Base-by-base conservation (phyloP, 2,888 invertebrate genomes). In the Thecocarcelia acutangulata region DNA sequence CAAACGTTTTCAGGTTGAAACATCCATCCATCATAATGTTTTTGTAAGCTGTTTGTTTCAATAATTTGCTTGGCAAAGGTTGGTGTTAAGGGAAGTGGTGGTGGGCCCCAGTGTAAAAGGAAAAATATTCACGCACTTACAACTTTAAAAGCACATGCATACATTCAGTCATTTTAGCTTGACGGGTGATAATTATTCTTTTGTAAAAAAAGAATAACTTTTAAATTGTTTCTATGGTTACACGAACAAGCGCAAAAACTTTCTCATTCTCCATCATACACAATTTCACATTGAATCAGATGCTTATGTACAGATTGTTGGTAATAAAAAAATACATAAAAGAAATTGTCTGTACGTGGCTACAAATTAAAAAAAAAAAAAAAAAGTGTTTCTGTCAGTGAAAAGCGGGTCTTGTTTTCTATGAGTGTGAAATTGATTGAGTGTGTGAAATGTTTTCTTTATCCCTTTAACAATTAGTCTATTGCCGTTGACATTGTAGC, bases 141-240 rank as follows among this genome's bases (percentile, higher is more conserved):
- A 61, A 17, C 11, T 6, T 61, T 15, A 5, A 44, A 15, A 33
- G 28, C 33, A 46, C 12, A 46, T 12, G 54, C 40, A 37, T 12
- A 5, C 50, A 64, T 40, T 44, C 37, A 13, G 19, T 50, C 17
- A 44, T 68, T 24, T 15, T 44, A 59, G 15, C n/a, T 28, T 64
- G 84, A 73, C 83, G 83, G 83, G 83, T 84, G 83, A 84, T 84
- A 84, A 83, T 83, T 84, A 81, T 83, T 77, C 72, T 69, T 83
- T 72, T 80, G 50, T 33, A 37, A 33, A 24, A 42, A 64, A 24
- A 61, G 2, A 68, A n/a, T n/a, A 80, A 64, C 21, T 56, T 73
- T 74, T 48, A 40, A 66, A 56, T 33, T 50, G 80, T 77, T 72
- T 68, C 77, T 28, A 68, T 56, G 52, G 64, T 59, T 59, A 48